Conservation (phyloP, 2,797 vertebrate species). For the Acanthopagrus latus region DNA sequence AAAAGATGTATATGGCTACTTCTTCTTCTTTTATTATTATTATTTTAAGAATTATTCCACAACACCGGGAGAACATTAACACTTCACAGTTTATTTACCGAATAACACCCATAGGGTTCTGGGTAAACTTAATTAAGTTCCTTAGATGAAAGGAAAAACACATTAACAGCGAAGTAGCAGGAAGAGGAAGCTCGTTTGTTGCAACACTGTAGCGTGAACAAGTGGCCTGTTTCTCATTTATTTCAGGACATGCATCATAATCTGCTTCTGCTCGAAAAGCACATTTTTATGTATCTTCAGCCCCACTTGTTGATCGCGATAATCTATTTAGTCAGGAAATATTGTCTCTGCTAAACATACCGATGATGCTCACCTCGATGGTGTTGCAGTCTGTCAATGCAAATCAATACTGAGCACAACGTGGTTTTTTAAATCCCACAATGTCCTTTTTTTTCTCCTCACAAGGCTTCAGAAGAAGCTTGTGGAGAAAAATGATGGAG, state of each 20-base stretch:
- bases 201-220: conserved; percentile 44
- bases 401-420: conserved; percentile 49
- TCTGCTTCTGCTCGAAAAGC: conserved; percentile 31
- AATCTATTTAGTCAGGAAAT: conserved; percentile 30
- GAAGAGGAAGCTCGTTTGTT: conserved; percentile 39
- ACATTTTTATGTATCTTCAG: conserved; percentile 29
- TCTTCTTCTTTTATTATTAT: conserved; percentile 15
- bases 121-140: conserved; percentile 28
- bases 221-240: conserved; percentile 21
- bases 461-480: conserved; percentile 54
- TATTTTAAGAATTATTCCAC: conserved; percentile 31
- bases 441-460: conserved; percentile 49
- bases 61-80: conserved; percentile 73
- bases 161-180: conserved; percentile 35
- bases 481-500: conserved; percentile 19
- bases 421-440: conserved; percentile 32
- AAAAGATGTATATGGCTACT: conserved; percentile 23
- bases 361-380: conserved; percentile 21
- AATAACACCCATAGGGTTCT: conserved; percentile 44
- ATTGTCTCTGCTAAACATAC: conserved; percentile 10
- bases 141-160: conserved; percentile 48
- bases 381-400: conserved; percentile 4
- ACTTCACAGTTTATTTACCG: conserved; percentile 76
- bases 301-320: conserved; percentile 75
- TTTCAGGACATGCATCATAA: conserved; percentile 40